phyloP scores from a whole-genome alignment of 1,140 invertebrate species.

The Danaus plexippus region DNA sequence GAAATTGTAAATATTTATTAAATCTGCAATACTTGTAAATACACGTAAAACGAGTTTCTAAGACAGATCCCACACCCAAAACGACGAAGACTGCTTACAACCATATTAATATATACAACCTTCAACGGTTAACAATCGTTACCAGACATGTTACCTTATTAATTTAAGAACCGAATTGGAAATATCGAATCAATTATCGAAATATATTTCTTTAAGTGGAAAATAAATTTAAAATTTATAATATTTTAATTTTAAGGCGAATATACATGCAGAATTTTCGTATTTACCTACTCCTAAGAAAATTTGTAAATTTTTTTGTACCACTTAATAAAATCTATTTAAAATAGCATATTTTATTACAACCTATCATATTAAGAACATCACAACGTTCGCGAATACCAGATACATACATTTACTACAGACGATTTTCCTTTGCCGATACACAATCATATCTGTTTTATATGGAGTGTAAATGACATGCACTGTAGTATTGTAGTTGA shows the following conservation, averaged over 20 bases:
- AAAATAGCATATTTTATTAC: constrained; percentile 32
- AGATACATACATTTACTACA: no score
- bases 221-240: no score
- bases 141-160: constrained; percentile 47
- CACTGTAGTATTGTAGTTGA: no score
- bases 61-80: constrained; percentile 31
- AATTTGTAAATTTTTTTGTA: constrained; percentile 60
- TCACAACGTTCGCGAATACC: no score
- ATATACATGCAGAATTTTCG: constrained; percentile 12
- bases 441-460: no score
- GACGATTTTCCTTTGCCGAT: no score
- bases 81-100: constrained; percentile 50
- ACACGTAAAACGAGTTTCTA: constrained; percentile 34
- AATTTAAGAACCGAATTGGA: constrained; percentile 25
- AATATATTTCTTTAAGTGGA: no score
- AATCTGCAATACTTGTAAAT: constrained; percentile 53
- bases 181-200: no score
- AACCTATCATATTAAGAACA: background rate
- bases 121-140: constrained; percentile 26
- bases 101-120: constrained; percentile 35
- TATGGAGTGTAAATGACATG: no score
- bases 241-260: no score
- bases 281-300: constrained; percentile 38
- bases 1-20: constrained; percentile 51
- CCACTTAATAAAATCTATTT: constrained; percentile 59